Evolutionary conservation across 2,797 vertebrate genomes (phyloP).

Genomic region (Vultur gryphus): DNA sequence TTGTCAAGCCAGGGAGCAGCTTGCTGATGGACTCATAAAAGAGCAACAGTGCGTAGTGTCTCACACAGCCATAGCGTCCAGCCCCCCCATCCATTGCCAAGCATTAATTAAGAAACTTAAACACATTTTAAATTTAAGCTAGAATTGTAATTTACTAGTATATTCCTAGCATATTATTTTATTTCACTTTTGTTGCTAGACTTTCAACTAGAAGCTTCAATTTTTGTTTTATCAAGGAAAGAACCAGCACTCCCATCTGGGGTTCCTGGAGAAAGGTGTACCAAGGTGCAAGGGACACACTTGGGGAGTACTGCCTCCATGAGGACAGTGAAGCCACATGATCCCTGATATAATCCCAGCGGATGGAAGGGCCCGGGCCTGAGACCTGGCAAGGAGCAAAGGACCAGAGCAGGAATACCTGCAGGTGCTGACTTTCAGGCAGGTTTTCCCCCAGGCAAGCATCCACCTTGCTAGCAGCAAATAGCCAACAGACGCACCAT

Average conservation of each 20-base stretch:
- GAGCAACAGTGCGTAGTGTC: not conserved
- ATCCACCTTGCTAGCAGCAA: not conserved
- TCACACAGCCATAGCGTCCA: not conserved
- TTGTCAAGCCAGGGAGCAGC: not conserved
- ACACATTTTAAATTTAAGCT: not conserved
- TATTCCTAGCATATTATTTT: not conserved
- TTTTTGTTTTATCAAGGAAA: not conserved
- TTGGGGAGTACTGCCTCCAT: not conserved
- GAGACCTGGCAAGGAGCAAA: not conserved
- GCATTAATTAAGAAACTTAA: not conserved
- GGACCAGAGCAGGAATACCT: not conserved
- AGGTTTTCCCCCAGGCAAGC: not conserved
- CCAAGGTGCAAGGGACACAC: not conserved
- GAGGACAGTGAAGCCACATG: not conserved
- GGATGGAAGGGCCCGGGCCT: not conserved
- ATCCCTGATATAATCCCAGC: not conserved
- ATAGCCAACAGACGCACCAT: not conserved
- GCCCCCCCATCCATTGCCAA: rapidly evolving
- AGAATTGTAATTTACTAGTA: not conserved
- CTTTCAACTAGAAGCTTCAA: not conserved
- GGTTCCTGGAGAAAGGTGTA: not conserved
- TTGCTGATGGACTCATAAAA: not conserved
- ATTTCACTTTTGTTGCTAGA: not conserved
- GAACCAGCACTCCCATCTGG: not conserved
- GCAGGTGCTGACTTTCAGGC: not conserved